phyloP scores from a whole-genome alignment of 2,888 invertebrate genomes.

The Amblyteles armatorius region DNA sequence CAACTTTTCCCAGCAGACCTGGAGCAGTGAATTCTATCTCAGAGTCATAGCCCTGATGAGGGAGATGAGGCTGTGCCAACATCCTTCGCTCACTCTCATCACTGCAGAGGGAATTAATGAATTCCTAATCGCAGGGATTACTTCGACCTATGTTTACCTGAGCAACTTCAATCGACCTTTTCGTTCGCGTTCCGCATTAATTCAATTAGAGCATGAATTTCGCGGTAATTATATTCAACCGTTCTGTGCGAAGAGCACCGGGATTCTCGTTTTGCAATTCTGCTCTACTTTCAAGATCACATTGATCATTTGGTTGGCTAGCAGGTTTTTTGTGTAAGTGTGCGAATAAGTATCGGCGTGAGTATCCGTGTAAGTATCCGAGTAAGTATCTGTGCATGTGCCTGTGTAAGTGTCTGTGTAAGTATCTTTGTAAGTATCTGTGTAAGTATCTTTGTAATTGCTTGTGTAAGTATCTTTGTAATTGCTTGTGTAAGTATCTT shows the following conservation, averaged over 20 bases:
- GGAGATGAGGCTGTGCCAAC: slow-evolving; percentile 9
- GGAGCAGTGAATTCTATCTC: background rate
- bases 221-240: slow-evolving; percentile 26
- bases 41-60: background rate
- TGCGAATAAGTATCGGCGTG: too few species aligned
- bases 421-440: too few species aligned
- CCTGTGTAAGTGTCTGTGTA: too few species aligned
- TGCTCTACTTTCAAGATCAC: background rate
- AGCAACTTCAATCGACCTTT: slow-evolving; percentile 5
- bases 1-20: background rate
- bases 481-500: too few species aligned
- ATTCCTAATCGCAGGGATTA: slow-evolving; percentile 6
- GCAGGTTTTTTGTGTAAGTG: too few species aligned
- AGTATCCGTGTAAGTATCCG: too few species aligned
- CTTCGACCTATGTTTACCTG: background rate
- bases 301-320: background rate
- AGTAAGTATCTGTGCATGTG: too few species aligned
- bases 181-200: background rate
- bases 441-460: too few species aligned
- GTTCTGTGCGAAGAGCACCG: background rate
- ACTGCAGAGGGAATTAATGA: slow-evolving; percentile 37
- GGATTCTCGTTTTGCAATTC: background rate
- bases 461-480: too few species aligned
- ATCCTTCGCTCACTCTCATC: background rate
- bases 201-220: slow-evolving; percentile 10